Base-by-base conservation (phyloP, 2,113 vertebrate species). In the Clinocottus analis region DNA sequence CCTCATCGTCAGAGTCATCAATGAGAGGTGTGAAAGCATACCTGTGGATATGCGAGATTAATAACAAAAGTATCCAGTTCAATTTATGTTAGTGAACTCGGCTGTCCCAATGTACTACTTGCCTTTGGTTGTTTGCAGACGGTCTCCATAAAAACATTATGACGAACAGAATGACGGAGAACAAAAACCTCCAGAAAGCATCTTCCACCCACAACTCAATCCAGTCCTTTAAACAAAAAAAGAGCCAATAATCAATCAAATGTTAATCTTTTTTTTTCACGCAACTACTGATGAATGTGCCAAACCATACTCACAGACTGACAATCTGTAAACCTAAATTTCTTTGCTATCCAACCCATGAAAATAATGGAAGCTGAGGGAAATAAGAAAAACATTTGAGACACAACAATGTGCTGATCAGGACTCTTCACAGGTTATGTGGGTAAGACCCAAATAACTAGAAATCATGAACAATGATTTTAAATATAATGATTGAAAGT, bases 121-220 rank as follows among this genome's bases (percentile, higher is more conserved):
- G 90, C 96, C 96, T 95, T 87, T 97, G 96, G 88, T 97, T 97
- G 84, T 96, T 97, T 73, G 94, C 96, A 68, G 96, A 97, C 1
- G 96, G 96, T 85, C 96, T 95, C 96, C 96, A 97, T 68, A 97
- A 88, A 89, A 97, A 96, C 96, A 97, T 96, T 72, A 97, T 97
- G 66, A 97, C 96, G 1, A 97, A 84, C 66, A 97, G 93, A 55
- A 97, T 94, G 75, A 95, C 79, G 6, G 96, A 97, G 78, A 97
- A 97, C 75, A 97, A 91, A 79, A 97, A 96, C 86, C 96, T 95
- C 96, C 96, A 97, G 92, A 97, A 97, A 1, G 96, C 96, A 76
- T 96, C 96, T 35, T 97, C 96, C 37, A 97, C 95, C 96, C 96
- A 97, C 67, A 95, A 90, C 83, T 97, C 96, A 80, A 95, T 95